A percentile compares a stretch with the other conserved stretches of the same genome.
Conservation (phyloP, 2,113 vertebrate genomes). For the Melanotaenia duboulayi region DNA sequence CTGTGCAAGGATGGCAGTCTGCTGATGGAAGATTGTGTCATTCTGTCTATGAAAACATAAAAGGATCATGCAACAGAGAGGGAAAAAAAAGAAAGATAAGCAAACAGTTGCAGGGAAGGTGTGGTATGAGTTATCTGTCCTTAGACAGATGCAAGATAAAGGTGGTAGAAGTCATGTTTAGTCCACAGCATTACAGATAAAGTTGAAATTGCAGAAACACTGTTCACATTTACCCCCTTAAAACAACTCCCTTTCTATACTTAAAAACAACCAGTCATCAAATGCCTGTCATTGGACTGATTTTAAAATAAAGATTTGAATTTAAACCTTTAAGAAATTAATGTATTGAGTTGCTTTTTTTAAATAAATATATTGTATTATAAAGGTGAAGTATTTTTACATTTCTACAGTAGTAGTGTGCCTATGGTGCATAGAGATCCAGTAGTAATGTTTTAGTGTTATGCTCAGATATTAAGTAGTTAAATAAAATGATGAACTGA, state of each 20-base stretch:
- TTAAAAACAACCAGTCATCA: constrained; percentile 6
- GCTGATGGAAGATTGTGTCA: constrained; percentile 21
- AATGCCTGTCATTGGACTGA: not conserved
- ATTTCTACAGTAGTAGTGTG: no score
- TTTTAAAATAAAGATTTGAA: not conserved
- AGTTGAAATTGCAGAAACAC: not conserved
- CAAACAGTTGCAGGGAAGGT: constrained; percentile 35
- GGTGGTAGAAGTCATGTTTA: constrained; percentile 15
- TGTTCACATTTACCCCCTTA: not conserved
- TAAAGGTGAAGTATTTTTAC: no score
- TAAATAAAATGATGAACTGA: not conserved
- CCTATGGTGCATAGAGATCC: constrained; percentile 6
- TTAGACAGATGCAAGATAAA: constrained; percentile 16
- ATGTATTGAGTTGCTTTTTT: no score
- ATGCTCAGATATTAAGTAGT: not conserved
- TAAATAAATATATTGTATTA: no score
- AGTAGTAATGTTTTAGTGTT: constrained; percentile 1
- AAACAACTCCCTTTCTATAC: not conserved
- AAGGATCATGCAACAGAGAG: constrained; percentile 14
- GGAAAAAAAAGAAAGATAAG: constrained; percentile 26
- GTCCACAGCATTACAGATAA: constrained; percentile 31
- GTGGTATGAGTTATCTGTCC: constrained; percentile 48
- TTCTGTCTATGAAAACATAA: constrained; percentile 12
- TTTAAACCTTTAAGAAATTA: no score
- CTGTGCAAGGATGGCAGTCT: constrained; percentile 12